A percentile compares a stretch with the other conserved stretches of the same genome.
Conservation (phyloP, 1,140 invertebrate species). For the Dinothrombium tinctorium region DNA sequence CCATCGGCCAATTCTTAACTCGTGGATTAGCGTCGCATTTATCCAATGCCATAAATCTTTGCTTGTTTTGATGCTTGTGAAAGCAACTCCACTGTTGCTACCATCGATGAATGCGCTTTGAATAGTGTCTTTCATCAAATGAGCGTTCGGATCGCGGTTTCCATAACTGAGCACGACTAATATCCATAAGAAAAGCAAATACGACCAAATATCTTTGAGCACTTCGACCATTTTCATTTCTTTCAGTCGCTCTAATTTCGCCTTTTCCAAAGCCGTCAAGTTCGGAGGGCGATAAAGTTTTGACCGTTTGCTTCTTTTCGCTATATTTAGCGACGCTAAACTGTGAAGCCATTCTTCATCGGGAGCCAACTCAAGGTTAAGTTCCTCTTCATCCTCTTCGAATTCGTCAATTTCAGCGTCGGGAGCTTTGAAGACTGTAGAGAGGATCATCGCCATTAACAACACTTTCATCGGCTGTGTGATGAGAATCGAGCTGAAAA, state of each 20-base stretch:
- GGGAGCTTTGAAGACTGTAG: constrained; percentile 26
- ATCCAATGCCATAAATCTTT: constrained; percentile 25
- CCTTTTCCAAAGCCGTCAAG: constrained; percentile 20
- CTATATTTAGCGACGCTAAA: constrained; percentile 2
- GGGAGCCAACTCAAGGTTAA: constrained; percentile 13
- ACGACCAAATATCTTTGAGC: constrained; percentile 26
- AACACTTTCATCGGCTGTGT: constrained; percentile 32
- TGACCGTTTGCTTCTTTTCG: constrained; percentile 10
- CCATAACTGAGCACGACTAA: constrained; percentile 25
- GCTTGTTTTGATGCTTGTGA: constrained; percentile 5
- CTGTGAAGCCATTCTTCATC: constrained; percentile 18
- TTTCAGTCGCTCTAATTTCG: constrained; percentile 22
- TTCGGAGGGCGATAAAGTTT: constrained; percentile 18
- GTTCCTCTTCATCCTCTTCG: constrained; percentile 27
- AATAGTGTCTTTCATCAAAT: constrained; percentile 23
- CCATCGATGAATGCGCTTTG: constrained; percentile 23
- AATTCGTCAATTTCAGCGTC: constrained; percentile 25
- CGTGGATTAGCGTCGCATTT: constrained; percentile 21
- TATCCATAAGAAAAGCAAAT: constrained; percentile 27
- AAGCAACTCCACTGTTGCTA: constrained; percentile 5
- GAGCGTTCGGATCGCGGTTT: constrained; percentile 22
- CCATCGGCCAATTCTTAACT: constrained; percentile 24
- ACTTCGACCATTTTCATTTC: constrained; percentile 27
- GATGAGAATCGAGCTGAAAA: constrained; percentile 29
- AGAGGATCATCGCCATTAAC: constrained; percentile 26